Evolutionary conservation across 2,113 vertebrate genomes (phyloP).

Genomic region (Mus spicilegus): DNA sequence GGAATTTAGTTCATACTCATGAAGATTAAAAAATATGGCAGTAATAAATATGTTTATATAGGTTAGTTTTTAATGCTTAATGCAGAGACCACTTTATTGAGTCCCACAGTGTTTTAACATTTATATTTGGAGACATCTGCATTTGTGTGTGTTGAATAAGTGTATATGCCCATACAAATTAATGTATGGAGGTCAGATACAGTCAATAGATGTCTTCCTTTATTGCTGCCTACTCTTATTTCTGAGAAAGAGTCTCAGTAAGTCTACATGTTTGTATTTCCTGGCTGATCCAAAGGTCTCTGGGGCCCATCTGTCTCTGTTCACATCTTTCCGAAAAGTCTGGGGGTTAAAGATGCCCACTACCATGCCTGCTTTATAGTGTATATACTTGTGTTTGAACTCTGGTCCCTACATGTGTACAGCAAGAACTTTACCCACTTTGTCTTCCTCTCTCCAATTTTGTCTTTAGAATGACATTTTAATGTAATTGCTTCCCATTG

Average conservation of each 20-base stretch:
- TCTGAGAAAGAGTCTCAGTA: neutral
- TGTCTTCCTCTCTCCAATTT: neutral
- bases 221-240: neutral
- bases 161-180: neutral
- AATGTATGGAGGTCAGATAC: neutral
- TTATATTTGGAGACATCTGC: neutral
- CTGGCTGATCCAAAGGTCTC: neutral
- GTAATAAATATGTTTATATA: slow-evolving; percentile 1
- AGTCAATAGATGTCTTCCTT: neutral
- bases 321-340: neutral
- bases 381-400: neutral
- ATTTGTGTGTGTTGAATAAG: neutral
- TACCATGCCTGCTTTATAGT: neutral
- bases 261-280: neutral
- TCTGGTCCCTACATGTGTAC: neutral
- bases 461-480: neutral
- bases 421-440: neutral
- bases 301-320: neutral
- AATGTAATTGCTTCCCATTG: slow-evolving; percentile 15
- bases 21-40: slow-evolving; percentile 18
- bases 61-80: slow-evolving; percentile 44
- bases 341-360: neutral
- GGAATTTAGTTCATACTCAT: slow-evolving; percentile 32
- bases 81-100: slow-evolving; percentile 16
- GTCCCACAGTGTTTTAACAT: neutral